Evolutionary conservation across 2,888 invertebrate species (phyloP), one percentile per base, ranked within the genome.

Genomic region (Euzophera pinguis): DNA sequence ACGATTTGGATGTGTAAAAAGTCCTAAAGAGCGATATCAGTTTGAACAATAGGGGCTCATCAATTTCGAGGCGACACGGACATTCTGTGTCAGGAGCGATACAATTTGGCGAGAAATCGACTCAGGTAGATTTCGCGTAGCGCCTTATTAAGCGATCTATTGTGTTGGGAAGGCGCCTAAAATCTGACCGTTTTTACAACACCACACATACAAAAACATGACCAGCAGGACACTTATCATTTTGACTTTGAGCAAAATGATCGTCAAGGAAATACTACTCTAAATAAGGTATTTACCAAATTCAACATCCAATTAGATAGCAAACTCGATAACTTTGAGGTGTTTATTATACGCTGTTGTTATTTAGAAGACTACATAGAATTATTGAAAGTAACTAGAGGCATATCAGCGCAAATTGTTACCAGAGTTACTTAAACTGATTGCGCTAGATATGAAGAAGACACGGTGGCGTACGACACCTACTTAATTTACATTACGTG

Each of bases 401-500:
- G 29, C 37, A 45, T 29, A 41, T 52, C 66, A 65, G 63, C 66
- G 62, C 69, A 64, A 63, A 55, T 58, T 62, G 53, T 62, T 62
- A 62, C 27, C 1, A 53, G 63, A 53, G 57, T 65, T 63, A 58
- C 61, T 50, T 60, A 65, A 68, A 67, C 63, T 63, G 60, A 73
- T 71, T 69, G 69, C 65, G 72, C 69, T 67, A 73, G 67, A 70
- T 73, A 73, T 67, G 71, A 72, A 76, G 78, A 84, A 71, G 78
- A 75, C 69, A 67, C 73, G 64, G 69, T 74, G 71, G 71, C 72
- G 71, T 78, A 78, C 73, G 75, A 83, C 83, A 84, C 84, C 81
- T 81, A 86, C 84, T 71, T 74, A 69, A 69, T 78, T 67, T 66
- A 71, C 71, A 72, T 71, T 78, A 87, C 87, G 87, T 87, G 86